Conservation (phyloP, 2,113 vertebrate genomes). For the Atherinomorus stipes region DNA sequence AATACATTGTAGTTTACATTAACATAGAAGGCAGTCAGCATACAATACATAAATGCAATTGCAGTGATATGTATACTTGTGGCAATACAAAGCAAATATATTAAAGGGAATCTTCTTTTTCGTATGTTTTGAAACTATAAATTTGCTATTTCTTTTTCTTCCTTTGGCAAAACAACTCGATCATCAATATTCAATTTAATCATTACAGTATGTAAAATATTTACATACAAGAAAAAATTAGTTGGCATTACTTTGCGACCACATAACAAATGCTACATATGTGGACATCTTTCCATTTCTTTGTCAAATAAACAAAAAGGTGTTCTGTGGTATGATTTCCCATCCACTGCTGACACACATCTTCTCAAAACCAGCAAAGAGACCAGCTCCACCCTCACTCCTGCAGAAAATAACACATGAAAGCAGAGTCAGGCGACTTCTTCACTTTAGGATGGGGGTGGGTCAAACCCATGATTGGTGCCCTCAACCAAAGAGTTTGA, state of each 20-base stretch:
- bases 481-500: slow-evolving; percentile 87
- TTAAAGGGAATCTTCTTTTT: slow-evolving; percentile 64
- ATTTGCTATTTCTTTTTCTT: slow-evolving; percentile 41
- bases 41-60: slow-evolving; percentile 62
- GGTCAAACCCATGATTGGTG: not conserved
- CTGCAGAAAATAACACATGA: slow-evolving; percentile 40
- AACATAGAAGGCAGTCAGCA: slow-evolving; percentile 49
- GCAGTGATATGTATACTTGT: slow-evolving; percentile 67
- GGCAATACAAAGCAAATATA: slow-evolving; percentile 78
- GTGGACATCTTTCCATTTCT: slow-evolving; percentile 11
- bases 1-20: slow-evolving; percentile 48
- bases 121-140: slow-evolving; percentile 46
- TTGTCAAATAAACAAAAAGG: slow-evolving; percentile 23
- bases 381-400: slow-evolving; percentile 66
- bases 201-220: slow-evolving; percentile 44
- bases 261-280: slow-evolving; percentile 1
- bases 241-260: slow-evolving; percentile 27
- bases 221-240: slow-evolving; percentile 48
- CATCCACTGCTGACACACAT: slow-evolving; percentile 8
- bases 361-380: slow-evolving; percentile 57
- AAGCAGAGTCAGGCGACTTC: slow-evolving; percentile 39
- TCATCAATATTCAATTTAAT: slow-evolving; percentile 67
- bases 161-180: slow-evolving; percentile 58
- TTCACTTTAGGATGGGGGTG: not conserved
- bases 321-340: slow-evolving; percentile 18